Evolutionary conservation across 2,113 vertebrate species (phyloP).

Genomic region (Gulo gulo): DNA sequence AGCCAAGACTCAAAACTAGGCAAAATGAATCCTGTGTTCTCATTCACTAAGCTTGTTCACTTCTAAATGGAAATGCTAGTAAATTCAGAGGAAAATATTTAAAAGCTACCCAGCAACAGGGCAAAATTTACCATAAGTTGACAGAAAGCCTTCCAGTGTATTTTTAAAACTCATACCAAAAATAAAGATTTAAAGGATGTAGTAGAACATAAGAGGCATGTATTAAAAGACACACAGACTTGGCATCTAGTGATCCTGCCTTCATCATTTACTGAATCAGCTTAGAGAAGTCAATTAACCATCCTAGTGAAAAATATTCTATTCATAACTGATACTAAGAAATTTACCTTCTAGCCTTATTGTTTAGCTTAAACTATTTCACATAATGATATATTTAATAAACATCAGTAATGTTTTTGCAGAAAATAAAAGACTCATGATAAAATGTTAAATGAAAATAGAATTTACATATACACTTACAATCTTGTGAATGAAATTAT

Average conservation of each 20-base stretch:
- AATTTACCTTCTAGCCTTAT: neutral
- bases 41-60: neutral
- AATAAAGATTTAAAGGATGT: neutral
- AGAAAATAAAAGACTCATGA: neutral
- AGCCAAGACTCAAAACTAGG: neutral
- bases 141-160: neutral
- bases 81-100: neutral
- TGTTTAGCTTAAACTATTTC: neutral
- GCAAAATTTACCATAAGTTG: neutral
- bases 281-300: neutral
- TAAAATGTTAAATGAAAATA: neutral
- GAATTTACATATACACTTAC: neutral
- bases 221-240: neutral
- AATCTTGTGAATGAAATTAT: neutral
- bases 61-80: neutral
- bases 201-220: neutral
- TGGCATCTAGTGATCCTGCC: neutral
- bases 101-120: neutral
- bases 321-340: neutral
- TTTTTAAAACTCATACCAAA: neutral
- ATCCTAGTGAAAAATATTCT: neutral
- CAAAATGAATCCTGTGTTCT: neutral
- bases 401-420: neutral
- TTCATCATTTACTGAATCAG: neutral
- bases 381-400: neutral